Evolutionary conservation across 2,888 invertebrate genomes (phyloP), one percentile per base, ranked within the genome.

Genomic region (Catocala sponsa): DNA sequence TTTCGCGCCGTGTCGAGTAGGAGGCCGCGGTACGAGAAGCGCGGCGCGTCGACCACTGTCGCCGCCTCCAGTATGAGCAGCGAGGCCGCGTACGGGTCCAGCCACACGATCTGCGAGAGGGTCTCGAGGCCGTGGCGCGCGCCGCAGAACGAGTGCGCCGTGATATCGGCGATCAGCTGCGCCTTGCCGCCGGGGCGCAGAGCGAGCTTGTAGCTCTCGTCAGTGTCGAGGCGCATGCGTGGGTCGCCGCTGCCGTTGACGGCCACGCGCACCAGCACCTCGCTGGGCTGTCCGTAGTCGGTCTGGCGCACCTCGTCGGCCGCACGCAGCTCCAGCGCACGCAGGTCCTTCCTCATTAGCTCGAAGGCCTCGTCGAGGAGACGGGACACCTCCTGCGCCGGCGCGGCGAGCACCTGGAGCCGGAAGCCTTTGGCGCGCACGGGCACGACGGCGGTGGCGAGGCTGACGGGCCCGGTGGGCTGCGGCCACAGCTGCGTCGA

Each of bases 1-100:
- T 99, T 98, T 25, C 99, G 95, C 0, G 98, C 97, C 0, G 99
- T 98, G 84, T 99, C 99, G 55, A 99, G 90, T 89, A 99, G 96
- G 0, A 99, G 89, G 5, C 99, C 99, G 46, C 99, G 96, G 87
- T 98, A 98, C 55, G 91, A 87, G 76, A 95, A 96, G 46, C 96
- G 95, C 0, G 99, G 99, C 32, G 95, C 96, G 87, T 99, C 99
- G 57, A 96, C 95, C 0, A 97, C 94, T 2, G 94, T 92, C 0
- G 96, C 97, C 41, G 96, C 96, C 67, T 96, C 95, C 0, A 97
- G 88, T 6, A 96, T 95, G 43, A 96, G 95, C 54, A 97, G 88
- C 4, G 95, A 90, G 4, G 95, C 95, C 0, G 94, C 93, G 56
- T 94, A 95, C 25, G 97, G 97, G 70, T 97, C 97, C 88, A 96